phyloP scores from a whole-genome alignment of 2,888 invertebrate species.

The Sesamia inferens region DNA sequence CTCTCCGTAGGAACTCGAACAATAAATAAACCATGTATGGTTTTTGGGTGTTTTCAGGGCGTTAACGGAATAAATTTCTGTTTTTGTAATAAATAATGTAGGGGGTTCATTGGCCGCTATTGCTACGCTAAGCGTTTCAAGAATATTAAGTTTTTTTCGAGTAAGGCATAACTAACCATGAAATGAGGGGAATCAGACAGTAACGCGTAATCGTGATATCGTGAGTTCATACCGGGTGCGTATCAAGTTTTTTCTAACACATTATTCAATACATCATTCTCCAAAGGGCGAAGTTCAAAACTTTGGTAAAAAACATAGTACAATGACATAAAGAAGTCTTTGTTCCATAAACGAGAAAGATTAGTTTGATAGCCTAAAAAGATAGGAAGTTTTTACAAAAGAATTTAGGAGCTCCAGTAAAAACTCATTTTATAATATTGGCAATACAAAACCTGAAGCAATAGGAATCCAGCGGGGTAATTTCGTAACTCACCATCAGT shows the following conservation, averaged over 20 bases:
- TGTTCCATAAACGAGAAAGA: conserved; percentile 50
- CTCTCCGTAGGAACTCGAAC: not conserved
- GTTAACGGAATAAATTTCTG: not conserved
- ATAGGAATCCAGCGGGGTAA: not conserved
- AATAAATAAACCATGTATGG: not conserved
- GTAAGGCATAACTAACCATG: conserved; percentile 51
- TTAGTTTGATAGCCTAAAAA: conserved; percentile 53
- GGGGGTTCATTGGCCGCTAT: not conserved
- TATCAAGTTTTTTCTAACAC: conserved; percentile 26
- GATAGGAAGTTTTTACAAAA: conserved; percentile 50
- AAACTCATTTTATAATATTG: conserved; percentile 19
- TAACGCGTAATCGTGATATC: conserved; percentile 55
- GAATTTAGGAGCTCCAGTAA: conserved; percentile 33
- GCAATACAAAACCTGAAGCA: conserved; percentile 7
- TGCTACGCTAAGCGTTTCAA: not conserved
- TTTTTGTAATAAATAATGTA: not conserved
- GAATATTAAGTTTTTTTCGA: not conserved
- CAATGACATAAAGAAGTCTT: conserved; percentile 40
- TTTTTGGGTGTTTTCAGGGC: not conserved
- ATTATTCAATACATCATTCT: conserved; percentile 33
- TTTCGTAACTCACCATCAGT: too few relatives aligned
- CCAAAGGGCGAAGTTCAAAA: conserved; percentile 42
- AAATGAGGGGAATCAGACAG: conserved; percentile 40
- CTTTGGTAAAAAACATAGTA: conserved; percentile 34
- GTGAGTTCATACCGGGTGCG: conserved; percentile 43